Base-by-base conservation (phyloP, 1,140 invertebrate species). In the Saccostrea glomerata region DNA sequence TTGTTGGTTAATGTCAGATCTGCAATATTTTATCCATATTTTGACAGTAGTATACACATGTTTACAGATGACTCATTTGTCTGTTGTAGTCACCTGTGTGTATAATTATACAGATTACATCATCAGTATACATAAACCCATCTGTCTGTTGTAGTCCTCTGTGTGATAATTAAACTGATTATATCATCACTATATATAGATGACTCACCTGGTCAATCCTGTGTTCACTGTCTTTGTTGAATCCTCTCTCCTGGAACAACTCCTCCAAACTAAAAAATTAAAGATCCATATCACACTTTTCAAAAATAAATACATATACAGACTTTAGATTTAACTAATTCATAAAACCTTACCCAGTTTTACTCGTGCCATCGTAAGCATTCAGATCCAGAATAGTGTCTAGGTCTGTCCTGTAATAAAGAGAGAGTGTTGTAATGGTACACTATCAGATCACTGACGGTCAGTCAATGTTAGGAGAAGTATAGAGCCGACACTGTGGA, bases 371-470 rank as follows among this genome's bases (percentile, higher is more conserved):
- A 60, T 88, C 91, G 90, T 94, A 94, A n/a, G 93, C 93, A 93
- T 94, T 93, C 25, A 94, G 91, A 88, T 94, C 93, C 40, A 94
- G 85, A 70, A 94, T 93, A 9, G 88, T 86, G 73, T 92, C 89
- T 56, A 94, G 82, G 86, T 94, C 88, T 40, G 92, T 90, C 86
- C 93, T 93, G 89, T 82, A 90, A 77, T 47, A 86, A 86, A 73
- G 17, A 84, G 17, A 47, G 40, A 47, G 40, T 47, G 40, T 47
- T 47, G 40, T 47, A 47, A 47, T 47, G 40, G 40, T 47, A 47
- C 40, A 47, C 40, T 6, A 47, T 47, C 40, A 47, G 6, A 47
- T 47, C 47, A 47, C 1, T 47, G 47, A 6, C 5, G 6, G 9
- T 47, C 1, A 47, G 47, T 3, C 47, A 7, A 7, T 7, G 47